These are phyloP conservation scores for Helicolenus hilgendorfi DNA, from an alignment of 2,797 vertebrate species.

Conservation along the genomic window DNA sequence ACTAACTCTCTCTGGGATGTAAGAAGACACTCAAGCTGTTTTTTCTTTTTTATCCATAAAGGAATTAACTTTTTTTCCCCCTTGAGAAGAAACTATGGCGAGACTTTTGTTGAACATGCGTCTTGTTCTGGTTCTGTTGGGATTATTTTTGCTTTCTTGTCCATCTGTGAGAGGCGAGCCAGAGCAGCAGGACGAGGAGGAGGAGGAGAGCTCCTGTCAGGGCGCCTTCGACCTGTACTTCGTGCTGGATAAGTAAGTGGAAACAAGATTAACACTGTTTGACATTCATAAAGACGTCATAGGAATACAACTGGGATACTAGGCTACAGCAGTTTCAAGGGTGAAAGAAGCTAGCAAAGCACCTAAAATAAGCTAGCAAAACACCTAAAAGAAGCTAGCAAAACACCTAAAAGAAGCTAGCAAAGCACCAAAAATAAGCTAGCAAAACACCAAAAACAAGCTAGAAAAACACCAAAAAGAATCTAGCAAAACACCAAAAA, in stretches of 20 bases:
- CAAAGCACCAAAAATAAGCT: too few species aligned
- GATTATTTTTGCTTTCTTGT: constrained; percentile 82
- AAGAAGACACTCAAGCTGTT: constrained; percentile 15
- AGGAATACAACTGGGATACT: background rate
- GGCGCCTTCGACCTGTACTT: constrained; percentile 96
- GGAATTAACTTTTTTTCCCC: constrained; percentile 25
- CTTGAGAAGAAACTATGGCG: constrained; percentile 66
- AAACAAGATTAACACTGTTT: background rate
- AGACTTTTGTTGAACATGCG: constrained; percentile 46
- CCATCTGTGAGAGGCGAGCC: constrained; percentile 73
- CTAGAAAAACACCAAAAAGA: background rate
- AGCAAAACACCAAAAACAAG: too few species aligned
- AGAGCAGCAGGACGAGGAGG: constrained; percentile 80
- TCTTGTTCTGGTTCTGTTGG: constrained; percentile 76
- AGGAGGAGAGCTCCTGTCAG: constrained; percentile 93
- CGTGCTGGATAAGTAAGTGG: constrained; percentile 96
- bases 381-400: too few species aligned
- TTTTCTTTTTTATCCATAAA: background rate
- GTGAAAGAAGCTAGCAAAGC: background rate
- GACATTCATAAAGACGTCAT: background rate
- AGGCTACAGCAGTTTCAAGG: background rate
- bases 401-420: too few species aligned
- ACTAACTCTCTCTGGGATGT: constrained; percentile 64
- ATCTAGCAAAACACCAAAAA: background rate
- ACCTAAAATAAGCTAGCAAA: too few species aligned